Base-by-base conservation (phyloP, 2,888 invertebrate genomes). In the Aphidoletes aphidimyza region DNA sequence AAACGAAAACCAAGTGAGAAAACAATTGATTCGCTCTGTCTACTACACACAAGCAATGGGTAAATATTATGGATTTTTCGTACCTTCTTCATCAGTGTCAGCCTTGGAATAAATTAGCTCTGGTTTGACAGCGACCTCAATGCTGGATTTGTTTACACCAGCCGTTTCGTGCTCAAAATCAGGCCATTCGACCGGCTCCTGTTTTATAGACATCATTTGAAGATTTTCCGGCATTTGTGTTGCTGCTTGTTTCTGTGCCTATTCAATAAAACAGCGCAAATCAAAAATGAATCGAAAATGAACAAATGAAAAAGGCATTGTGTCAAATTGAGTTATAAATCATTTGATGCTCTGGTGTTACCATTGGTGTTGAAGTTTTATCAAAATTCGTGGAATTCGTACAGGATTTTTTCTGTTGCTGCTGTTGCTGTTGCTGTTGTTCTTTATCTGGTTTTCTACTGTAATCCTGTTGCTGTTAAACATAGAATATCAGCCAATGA, bases 141-240 rank as follows among this genome's bases (percentile, higher is more conserved):
- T 91, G 87, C 93, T 92, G 87, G 93, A 92, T 90, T 93, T 92
- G 86, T 93, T 92, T 19, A 69, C 22, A 0, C 93, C 92, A 85
- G 93, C 93, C n/a, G 93, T 93, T 0, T 93, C 91, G 86, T 94
- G 94, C 85, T 93, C 93, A 85, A 93, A 89, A 86, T 92, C 94
- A 84, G 93, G 93, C 95, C 95, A 96, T 87, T 95, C 95, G 14
- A 93, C 90, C 6, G 94, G 94, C 87, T 94, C 94, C 87, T 94
- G 93, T 88, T 93, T 93, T 19, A 90, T 86, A n/a, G 86, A 84
- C 84, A 86, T 59, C 78, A 86, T 86, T 37, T 85, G 86, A 26
- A 86, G 84, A 11, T 86, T 85, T 84, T 87, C 86, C 19, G 86
- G 85, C 69, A 86, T 84, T 42, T 85, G 85, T 22, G 45, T n/a